phyloP scores from a whole-genome alignment of 2,797 vertebrate species.

The Pangasius macronema region DNA sequence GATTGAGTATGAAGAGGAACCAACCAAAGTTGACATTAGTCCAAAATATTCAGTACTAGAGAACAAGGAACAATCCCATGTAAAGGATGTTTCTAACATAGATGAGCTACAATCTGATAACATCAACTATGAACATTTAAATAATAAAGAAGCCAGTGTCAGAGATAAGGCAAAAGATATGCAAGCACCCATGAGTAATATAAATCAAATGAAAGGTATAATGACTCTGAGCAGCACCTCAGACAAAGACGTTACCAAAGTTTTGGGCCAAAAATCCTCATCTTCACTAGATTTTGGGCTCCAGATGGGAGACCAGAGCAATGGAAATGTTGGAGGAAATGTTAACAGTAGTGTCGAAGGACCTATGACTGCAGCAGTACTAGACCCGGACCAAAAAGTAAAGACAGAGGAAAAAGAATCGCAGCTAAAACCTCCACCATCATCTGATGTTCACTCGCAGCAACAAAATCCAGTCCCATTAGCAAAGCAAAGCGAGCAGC shows the following conservation, averaged over 20 bases:
- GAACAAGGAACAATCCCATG: conserved; percentile 39
- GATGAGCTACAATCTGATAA: conserved; percentile 36
- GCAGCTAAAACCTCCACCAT: conserved; percentile 29
- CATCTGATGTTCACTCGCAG: conserved; percentile 44
- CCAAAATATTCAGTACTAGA: conserved; percentile 48
- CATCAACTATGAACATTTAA: conserved; percentile 2
- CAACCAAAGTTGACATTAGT: conserved; percentile 26
- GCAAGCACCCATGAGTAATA: conserved; percentile 16
- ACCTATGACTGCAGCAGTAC: neutral
- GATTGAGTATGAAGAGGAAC: conserved; percentile 29
- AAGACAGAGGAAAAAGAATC: conserved; percentile 33
- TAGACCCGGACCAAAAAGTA: neutral
- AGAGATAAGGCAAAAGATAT: conserved; percentile 22
- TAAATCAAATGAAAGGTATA: conserved; percentile 37
- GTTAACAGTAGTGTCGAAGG: conserved; percentile 35
- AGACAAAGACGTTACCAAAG: conserved; percentile 22
- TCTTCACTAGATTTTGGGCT: neutral
- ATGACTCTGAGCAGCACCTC: neutral
- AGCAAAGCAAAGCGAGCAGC: conserved; percentile 53
- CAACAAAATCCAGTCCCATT: conserved; percentile 29
- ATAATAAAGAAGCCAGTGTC: conserved; percentile 1
- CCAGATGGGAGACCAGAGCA: conserved; percentile 22
- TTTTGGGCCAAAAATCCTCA: conserved; percentile 34
- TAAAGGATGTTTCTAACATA: conserved; percentile 31
- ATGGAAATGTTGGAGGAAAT: conserved; percentile 16